phyloP scores from a whole-genome alignment of 2,113 vertebrate species.

The Gasterosteus aculeatus region DNA sequence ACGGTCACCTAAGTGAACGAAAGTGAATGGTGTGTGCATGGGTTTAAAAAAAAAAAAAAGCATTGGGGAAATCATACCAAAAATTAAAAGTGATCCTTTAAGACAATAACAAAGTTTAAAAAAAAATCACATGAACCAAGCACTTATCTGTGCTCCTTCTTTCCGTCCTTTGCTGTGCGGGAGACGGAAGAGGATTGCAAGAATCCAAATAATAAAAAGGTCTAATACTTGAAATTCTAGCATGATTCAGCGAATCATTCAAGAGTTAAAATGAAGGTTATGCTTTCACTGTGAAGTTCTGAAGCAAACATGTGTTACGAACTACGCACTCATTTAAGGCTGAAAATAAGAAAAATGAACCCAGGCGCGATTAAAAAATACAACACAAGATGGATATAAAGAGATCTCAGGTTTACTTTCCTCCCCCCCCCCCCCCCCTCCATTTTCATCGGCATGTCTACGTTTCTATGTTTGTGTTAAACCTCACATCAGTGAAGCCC shows the following conservation, averaged over 20 bases:
- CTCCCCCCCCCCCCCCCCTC: background rate
- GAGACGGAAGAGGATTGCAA: background rate
- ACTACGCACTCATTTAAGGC: background rate
- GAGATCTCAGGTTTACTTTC: background rate
- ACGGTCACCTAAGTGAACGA: background rate
- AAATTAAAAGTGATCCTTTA: background rate
- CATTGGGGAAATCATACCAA: background rate
- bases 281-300: background rate
- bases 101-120: background rate
- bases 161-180: background rate
- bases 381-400: background rate
- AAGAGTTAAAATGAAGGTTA: background rate
- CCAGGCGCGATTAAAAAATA: too few relatives aligned
- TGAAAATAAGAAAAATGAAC: background rate
- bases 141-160: background rate
- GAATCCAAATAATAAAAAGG: background rate
- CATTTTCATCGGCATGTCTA: background rate
- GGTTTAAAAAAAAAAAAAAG: background rate
- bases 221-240: background rate
- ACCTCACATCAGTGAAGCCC: constrained; percentile 46
- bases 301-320: background rate
- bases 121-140: background rate
- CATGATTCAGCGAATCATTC: background rate
- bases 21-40: background rate
- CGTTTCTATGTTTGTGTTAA: constrained; percentile 33